A percentile compares a stretch with the other conserved stretches of the same genome.
These are phyloP conservation scores for Zelleria hepariella DNA, from an alignment of 2,888 invertebrate species.

Conservation along the genomic window DNA sequence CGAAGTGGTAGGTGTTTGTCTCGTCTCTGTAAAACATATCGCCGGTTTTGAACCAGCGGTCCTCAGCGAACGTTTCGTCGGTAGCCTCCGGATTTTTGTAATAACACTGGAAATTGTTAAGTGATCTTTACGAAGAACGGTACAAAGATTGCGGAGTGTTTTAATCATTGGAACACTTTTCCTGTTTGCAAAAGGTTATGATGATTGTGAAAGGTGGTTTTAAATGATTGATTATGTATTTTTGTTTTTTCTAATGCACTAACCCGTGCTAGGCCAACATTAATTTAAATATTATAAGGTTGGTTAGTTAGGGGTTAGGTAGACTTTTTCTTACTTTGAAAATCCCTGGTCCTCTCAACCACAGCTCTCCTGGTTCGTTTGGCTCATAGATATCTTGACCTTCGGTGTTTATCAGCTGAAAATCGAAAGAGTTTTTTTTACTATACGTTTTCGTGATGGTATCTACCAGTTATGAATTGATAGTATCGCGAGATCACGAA, in stretches of 20 bases:
- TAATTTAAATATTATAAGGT: background rate
- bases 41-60: constrained; percentile 64
- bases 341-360: constrained; percentile 39
- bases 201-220: background rate
- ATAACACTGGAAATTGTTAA: constrained; percentile 54
- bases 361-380: constrained; percentile 60
- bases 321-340: constrained; percentile 10
- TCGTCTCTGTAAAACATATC: constrained; percentile 66
- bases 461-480: background rate
- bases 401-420: constrained; percentile 54
- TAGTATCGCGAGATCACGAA: background rate
- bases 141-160: no score
- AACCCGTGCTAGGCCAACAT: no score
- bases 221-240: no score
- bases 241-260: no score
- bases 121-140: no score
- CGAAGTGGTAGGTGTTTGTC: constrained; percentile 53
- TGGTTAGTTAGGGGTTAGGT: background rate
- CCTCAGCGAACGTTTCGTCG: constrained; percentile 43
- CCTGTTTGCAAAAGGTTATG: background rate
- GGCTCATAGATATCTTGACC: constrained; percentile 49
- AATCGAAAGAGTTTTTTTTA: constrained; percentile 13
- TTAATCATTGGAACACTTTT: no score
- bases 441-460: background rate
- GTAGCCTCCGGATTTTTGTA: constrained; percentile 53